Conservation (phyloP, 2,888 invertebrate species). For the Sabellastarte sp. region DNA sequence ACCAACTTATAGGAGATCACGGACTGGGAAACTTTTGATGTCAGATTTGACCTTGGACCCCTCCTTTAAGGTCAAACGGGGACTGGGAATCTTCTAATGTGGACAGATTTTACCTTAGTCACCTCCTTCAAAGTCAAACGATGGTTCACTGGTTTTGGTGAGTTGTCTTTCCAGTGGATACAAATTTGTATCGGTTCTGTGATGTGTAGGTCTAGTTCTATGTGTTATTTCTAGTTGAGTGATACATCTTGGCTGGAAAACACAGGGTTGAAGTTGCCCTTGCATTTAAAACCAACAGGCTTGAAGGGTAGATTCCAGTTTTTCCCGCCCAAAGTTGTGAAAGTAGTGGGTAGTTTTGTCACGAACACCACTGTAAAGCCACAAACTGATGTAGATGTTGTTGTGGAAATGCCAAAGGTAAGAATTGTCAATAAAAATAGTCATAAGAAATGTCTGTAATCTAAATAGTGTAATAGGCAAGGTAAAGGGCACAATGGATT, state of each 20-base stretch:
- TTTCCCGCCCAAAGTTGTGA: conserved; percentile 67
- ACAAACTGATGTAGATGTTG: conserved; percentile 69
- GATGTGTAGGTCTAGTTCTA: neutral
- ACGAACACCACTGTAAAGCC: conserved; percentile 70
- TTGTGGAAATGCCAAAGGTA: conserved; percentile 73
- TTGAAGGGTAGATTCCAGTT: conserved; percentile 67
- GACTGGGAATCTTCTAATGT: no score
- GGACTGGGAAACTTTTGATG: no score
- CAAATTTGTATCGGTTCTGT: neutral
- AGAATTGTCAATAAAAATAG: neutral
- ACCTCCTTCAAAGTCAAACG: no score
- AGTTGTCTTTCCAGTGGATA: no score
- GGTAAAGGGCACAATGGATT: no score
- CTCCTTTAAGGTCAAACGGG: no score
- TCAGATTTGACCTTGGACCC: no score
- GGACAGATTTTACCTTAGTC: no score
- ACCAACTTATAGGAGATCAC: no score
- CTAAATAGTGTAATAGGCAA: neutral
- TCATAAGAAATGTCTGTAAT: conserved; percentile 1
- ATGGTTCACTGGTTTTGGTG: no score
- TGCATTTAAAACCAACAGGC: neutral
- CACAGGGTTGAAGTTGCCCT: neutral
- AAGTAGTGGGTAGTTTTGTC: conserved; percentile 71
- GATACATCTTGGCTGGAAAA: neutral
- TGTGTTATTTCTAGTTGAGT: neutral